A percentile compares a stretch with the other conserved stretches of the same genome.
Conservation (phyloP, 2,888 invertebrate species). For the Lycia hirtaria region DNA sequence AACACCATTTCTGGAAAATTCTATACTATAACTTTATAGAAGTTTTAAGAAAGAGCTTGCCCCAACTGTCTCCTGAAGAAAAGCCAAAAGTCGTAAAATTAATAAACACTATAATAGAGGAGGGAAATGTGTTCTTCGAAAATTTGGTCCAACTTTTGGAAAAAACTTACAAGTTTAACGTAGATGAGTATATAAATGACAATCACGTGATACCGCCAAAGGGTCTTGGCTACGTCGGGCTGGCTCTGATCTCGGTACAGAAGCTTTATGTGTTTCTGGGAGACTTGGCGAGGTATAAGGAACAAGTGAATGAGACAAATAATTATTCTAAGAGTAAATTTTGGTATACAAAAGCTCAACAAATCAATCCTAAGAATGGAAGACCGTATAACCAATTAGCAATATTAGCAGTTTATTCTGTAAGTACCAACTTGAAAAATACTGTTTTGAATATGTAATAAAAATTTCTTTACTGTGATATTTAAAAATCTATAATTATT, state of each 20-base stretch:
- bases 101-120: conserved; percentile 90
- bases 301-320: conserved; percentile 91
- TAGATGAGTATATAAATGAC: conserved; percentile 86
- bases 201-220: conserved; percentile 86
- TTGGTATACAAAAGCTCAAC: conserved; percentile 97
- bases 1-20: conserved; percentile 96
- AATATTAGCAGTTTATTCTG: conserved; percentile 92
- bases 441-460: too few species aligned
- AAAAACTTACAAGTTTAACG: conserved; percentile 90
- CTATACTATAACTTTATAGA: conserved; percentile 95
- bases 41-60: conserved; percentile 89
- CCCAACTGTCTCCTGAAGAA: conserved; percentile 85
- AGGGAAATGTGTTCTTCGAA: conserved; percentile 92
- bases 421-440: conserved; percentile 73
- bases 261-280: conserved; percentile 95
- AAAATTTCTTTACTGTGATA: too few species aligned
- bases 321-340: conserved; percentile 91
- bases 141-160: conserved; percentile 90
- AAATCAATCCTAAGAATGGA: conserved; percentile 97
- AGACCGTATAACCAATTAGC: conserved; percentile 98
- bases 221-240: conserved; percentile 87
- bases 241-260: conserved; percentile 94
- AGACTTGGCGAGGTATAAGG: conserved; percentile 96
- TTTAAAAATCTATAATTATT: too few species aligned
- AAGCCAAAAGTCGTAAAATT: conserved; percentile 88